These are phyloP conservation scores for Hippocampus kuda DNA, from an alignment of 2,797 vertebrate species.

Conservation along the genomic window DNA sequence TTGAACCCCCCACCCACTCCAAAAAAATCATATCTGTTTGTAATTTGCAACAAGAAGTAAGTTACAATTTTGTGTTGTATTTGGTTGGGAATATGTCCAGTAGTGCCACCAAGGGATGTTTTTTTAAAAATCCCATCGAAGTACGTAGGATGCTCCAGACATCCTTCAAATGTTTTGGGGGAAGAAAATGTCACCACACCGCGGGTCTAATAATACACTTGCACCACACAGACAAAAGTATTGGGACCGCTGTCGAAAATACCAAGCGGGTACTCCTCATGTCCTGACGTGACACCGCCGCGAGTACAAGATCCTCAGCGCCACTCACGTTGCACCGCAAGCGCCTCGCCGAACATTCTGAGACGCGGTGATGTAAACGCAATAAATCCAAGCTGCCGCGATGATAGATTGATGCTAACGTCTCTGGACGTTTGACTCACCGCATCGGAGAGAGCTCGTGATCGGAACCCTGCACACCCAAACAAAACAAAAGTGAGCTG, in stretches of 20 bases:
- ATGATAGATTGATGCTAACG: slow-evolving; percentile 12
- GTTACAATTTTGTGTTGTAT: not conserved
- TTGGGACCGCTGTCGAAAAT: not conserved
- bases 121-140: too few relatives aligned
- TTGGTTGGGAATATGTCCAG: too few relatives aligned
- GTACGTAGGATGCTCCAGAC: not conserved
- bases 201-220: not conserved
- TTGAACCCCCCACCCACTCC: too few relatives aligned
- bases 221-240: not conserved
- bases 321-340: not conserved
- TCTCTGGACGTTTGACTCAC: slow-evolving; percentile 20
- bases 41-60: not conserved
- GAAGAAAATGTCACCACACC: too few relatives aligned
- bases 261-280: not conserved
- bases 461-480: not conserved
- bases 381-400: not conserved
- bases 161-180: not conserved
- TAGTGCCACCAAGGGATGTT: too few relatives aligned
- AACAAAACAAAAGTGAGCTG: not conserved
- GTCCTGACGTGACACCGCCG: not conserved
- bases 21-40: not conserved
- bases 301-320: not conserved
- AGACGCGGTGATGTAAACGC: not conserved
- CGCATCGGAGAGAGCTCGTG: not conserved
- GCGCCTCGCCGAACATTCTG: not conserved